Base-by-base conservation (phyloP, 2,113 vertebrate species). In the Paradoxurus hermaphroditus region DNA sequence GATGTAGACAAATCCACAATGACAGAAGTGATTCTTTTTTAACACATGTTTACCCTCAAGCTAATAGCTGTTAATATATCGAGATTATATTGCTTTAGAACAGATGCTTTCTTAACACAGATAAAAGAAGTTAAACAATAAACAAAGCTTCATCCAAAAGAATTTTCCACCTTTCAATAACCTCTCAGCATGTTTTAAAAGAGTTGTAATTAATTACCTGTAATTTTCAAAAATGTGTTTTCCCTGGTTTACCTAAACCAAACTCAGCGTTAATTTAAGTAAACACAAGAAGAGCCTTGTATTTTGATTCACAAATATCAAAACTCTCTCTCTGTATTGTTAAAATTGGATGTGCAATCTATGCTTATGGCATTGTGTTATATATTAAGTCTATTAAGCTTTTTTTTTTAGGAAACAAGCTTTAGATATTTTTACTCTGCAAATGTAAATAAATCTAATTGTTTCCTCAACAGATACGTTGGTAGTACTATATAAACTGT, bases 121-220 rank as follows among this genome's bases (percentile, higher is more conserved):
- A 88, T 39, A 81, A 95, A 95, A 92, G 85, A 96, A 86, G 63
- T 75, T 77, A 90, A 94, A 46, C 27, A 88, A 78, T 82, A 78
- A 94, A 85, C 23, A 15, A 86, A 86, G 44, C 31, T 10, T 63
- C 79, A 83, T 49, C 21, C 21, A 87, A 41, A 94, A 86, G 63
- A 94, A 94, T 87, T 21, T n/a, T 16, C 53, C 59, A 95, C 72
- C 77, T 91, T 87, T 89, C 68, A 85, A 18, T 79, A 96, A 77
- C 36, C 4, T 67, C 44, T 72, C 25, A 78, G 36, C 25, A 56
- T 65, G 67, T 49, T 88, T 95, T 67, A 31, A 68, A 44, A 72
- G 21, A 49, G 56, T 70, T 96, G 51, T 14, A 27, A 86, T 86
- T 95, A 90, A 73, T 93, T 89, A 90, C 6, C 29, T 67, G n/a